phyloP scores from a whole-genome alignment of 2,888 invertebrate genomes.

The Cephus nigrinus region DNA sequence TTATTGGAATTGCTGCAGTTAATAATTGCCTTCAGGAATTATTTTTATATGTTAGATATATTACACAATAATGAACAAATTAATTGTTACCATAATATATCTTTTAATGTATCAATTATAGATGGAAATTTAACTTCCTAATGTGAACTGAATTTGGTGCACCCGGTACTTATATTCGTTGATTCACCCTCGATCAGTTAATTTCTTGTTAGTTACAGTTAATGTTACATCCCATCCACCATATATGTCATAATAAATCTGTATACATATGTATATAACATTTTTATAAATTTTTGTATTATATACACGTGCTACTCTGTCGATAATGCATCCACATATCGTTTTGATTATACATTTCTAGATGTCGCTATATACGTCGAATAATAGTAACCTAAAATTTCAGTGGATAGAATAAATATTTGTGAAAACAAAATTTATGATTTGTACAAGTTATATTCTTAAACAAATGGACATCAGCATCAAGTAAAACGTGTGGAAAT shows the following conservation, averaged over 20 bases:
- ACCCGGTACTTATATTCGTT: not conserved
- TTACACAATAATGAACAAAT: not conserved
- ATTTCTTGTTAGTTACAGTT: not conserved
- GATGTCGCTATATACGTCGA: not conserved
- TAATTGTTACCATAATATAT: not conserved
- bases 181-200: not conserved
- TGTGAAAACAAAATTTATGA: not conserved
- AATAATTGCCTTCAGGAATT: not conserved
- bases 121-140: not conserved
- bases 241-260: constrained; percentile 17
- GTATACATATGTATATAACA: not conserved
- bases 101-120: not conserved
- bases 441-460: not conserved
- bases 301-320: not conserved
- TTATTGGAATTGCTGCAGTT: not conserved
- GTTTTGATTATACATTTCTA: not conserved
- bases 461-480: not conserved
- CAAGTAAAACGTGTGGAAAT: not conserved
- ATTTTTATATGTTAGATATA: not conserved
- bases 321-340: not conserved
- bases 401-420: not conserved
- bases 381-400: not conserved
- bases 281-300: not conserved
- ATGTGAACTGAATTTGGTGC: not conserved
- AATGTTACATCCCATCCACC: constrained; percentile 36